Evolutionary conservation across 2,113 vertebrate genomes (phyloP).

Genomic region (Notechis scutatus): DNA sequence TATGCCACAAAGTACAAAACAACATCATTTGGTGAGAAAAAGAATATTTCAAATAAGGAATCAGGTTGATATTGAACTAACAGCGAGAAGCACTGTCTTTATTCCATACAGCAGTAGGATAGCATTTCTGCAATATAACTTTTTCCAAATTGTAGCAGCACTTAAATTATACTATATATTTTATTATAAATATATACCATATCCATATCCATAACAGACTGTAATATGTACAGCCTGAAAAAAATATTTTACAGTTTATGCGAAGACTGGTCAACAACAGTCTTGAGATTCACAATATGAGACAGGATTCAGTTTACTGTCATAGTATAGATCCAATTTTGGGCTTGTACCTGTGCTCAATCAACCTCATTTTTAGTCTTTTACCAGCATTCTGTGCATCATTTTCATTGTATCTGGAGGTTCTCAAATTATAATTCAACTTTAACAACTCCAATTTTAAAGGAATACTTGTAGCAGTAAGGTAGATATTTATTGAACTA

Average conservation of each 20-base stretch:
- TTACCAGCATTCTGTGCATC: neutral
- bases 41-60: neutral
- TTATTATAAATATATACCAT: neutral
- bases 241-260: neutral
- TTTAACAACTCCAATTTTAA: neutral
- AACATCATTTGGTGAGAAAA: neutral
- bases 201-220: neutral
- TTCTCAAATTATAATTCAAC: neutral
- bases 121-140: neutral
- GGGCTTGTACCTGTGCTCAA: neutral
- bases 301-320: neutral
- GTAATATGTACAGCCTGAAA: neutral
- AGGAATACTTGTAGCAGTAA: neutral
- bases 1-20: neutral
- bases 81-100: neutral
- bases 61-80: neutral
- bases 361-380: neutral
- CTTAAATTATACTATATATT: neutral
- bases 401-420: neutral
- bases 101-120: neutral
- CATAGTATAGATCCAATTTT: neutral
- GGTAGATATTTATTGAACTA: neutral
- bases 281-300: neutral
- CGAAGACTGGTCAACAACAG: neutral
- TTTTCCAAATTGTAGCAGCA: neutral